These are phyloP conservation scores for Drosophila nigromelanica DNA, from an alignment of 1,140 invertebrate species.

Conservation along the genomic window DNA sequence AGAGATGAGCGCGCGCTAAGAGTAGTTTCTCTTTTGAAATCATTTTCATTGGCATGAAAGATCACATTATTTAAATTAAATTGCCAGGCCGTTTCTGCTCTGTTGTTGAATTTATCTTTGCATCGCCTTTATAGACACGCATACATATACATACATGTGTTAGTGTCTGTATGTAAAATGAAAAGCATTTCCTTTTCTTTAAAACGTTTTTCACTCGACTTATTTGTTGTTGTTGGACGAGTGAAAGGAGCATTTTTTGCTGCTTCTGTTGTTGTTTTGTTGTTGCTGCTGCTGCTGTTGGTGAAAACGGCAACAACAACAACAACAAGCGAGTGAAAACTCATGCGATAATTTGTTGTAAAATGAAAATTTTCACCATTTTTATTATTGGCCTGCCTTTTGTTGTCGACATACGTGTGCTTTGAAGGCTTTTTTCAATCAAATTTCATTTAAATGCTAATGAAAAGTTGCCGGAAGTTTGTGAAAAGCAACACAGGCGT, in stretches of 20 bases:
- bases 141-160: background rate
- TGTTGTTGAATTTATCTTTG: conserved; percentile 66
- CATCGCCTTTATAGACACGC: conserved; percentile 39
- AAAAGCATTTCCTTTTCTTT: conserved; percentile 79
- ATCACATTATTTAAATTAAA: conserved; percentile 83
- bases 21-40: conserved; percentile 81
- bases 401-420: conserved; percentile 45
- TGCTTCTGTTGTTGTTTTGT: conserved; percentile 28
- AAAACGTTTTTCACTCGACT: conserved; percentile 78
- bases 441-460: conserved; percentile 83
- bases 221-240: conserved; percentile 67
- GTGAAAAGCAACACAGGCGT: conserved; percentile 57
- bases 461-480: conserved; percentile 77
- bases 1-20: conserved; percentile 47
- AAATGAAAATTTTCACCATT: conserved; percentile 81
- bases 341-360: conserved; percentile 83
- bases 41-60: conserved; percentile 80
- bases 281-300: conserved; percentile 52
- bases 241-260: conserved; percentile 74
- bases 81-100: conserved; percentile 50
- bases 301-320: conserved; percentile 67
- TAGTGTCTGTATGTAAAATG: conserved; percentile 53
- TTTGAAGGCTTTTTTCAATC: conserved; percentile 52
- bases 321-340: conserved; percentile 62
- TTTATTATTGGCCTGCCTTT: conserved; percentile 56